Percentiles rank a stretch among this genome's conserved stretches.
phyloP scores from a whole-genome alignment of 2,113 vertebrate species.

The Leptocoma aspasia region DNA sequence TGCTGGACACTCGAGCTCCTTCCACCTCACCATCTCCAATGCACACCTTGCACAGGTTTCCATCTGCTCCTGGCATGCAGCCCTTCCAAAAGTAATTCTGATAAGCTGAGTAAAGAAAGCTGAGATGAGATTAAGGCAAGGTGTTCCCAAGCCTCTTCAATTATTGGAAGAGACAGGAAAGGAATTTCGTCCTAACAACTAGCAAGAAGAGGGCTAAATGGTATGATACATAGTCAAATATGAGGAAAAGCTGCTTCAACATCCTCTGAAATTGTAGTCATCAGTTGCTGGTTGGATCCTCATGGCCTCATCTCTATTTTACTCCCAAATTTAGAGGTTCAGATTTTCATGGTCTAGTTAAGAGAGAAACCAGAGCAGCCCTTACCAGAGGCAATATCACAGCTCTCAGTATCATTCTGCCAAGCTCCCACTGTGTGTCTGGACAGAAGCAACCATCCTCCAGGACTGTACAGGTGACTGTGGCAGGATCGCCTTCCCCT shows the following conservation, averaged over 20 bases:
- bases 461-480: constrained; percentile 82
- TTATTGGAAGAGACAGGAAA: background rate
- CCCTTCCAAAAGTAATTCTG: constrained; percentile 86
- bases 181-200: background rate
- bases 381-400: constrained; percentile 81
- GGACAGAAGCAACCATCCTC: constrained; percentile 84
- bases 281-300: background rate
- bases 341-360: background rate
- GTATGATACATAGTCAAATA: background rate
- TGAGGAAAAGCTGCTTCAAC: background rate
- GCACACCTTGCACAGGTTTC: constrained; percentile 87
- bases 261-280: background rate
- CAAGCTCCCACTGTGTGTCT: constrained; percentile 65
- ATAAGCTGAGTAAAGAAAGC: constrained; percentile 70
- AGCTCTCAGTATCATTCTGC: constrained; percentile 67
- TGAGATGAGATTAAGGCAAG: background rate
- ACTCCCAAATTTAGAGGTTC: background rate
- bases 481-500: constrained; percentile 85
- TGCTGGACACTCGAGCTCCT: constrained; percentile 70
- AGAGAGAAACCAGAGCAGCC: background rate
- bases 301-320: background rate
- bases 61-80: constrained; percentile 84
- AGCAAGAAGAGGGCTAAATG: background rate
- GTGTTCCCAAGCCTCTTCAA: background rate
- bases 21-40: constrained; percentile 79